These are phyloP conservation scores for Athene noctua DNA, from an alignment of 2,113 vertebrate genomes.

Conservation along the genomic window DNA sequence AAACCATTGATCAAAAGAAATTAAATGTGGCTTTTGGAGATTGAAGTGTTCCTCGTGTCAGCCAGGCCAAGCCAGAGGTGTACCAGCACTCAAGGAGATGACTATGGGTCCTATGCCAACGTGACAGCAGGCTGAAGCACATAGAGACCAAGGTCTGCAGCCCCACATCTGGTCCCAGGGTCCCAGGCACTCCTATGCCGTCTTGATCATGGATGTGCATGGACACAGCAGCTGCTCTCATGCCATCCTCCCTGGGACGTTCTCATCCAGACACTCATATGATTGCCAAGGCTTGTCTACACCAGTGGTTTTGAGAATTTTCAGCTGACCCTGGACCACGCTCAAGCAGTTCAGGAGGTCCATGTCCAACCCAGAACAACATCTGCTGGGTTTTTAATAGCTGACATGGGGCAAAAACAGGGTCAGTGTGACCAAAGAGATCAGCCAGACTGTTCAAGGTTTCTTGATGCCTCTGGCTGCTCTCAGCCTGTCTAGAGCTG, in stretches of 20 bases:
- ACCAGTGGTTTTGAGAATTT: not conserved
- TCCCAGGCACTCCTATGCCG: not conserved
- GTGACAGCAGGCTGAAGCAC: not conserved
- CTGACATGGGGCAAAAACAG: not conserved
- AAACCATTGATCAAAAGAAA: not conserved
- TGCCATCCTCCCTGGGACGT: not conserved
- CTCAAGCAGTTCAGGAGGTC: rapidly evolving
- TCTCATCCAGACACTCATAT: not conserved
- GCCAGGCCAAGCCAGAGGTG: not conserved
- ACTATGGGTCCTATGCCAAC: not conserved
- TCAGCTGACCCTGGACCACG: not conserved
- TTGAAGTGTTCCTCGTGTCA: not conserved
- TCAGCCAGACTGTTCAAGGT: not conserved
- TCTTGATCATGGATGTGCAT: not conserved
- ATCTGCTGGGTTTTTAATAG: not conserved
- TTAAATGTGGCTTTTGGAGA: not conserved
- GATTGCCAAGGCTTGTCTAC: not conserved
- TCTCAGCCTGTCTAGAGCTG: not conserved
- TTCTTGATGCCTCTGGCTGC: not conserved
- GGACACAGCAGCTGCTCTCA: not conserved
- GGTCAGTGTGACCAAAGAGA: not conserved
- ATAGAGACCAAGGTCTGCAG: not conserved
- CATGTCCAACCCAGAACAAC: not conserved
- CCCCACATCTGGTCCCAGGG: not conserved
- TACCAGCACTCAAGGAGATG: not conserved